Evolutionary conservation across 1,140 invertebrate genomes (phyloP).

Genomic region (Anthonomus grandis): DNA sequence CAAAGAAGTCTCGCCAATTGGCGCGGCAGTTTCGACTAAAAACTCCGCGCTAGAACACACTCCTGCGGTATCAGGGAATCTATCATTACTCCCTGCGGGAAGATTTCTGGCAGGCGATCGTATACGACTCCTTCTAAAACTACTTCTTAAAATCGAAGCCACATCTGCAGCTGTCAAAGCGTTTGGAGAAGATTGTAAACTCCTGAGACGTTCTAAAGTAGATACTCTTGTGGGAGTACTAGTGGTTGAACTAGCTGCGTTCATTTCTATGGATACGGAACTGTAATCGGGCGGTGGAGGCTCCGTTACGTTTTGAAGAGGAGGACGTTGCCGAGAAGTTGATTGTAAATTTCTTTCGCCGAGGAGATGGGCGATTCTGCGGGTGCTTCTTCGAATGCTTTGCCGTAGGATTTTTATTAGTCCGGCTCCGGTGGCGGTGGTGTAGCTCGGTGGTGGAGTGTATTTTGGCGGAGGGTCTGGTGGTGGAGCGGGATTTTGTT

Average conservation of each 20-base stretch:
- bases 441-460: conserved; percentile 87
- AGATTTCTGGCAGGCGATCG: conserved; percentile 18
- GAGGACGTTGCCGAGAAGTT: conserved; percentile 2
- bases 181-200: conserved; percentile 37
- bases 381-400: conserved; percentile 75
- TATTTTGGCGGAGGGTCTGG: conserved; percentile 87
- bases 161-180: conserved; percentile 57
- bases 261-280: conserved; percentile 56
- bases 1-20: conserved; percentile 56
- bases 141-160: conserved; percentile 57
- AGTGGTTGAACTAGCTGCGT: conserved; percentile 23
- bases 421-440: conserved; percentile 81
- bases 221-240: conserved; percentile 27
- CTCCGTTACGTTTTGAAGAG: conserved; percentile 22
- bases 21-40: conserved; percentile 58
- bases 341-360: conserved; percentile 43
- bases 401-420: conserved; percentile 75
- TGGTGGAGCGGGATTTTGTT: conserved; percentile 35
- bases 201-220: conserved; percentile 34
- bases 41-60: conserved; percentile 53
- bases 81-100: not conserved
- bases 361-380: conserved; percentile 59
- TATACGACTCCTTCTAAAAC: conserved; percentile 52
- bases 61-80: conserved; percentile 27
- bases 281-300: conserved; percentile 63